Percentiles rank a stretch among this genome's conserved stretches.
These are phyloP conservation scores for Apus apus DNA, from an alignment of 2,113 vertebrate genomes.

Conservation along the genomic window DNA sequence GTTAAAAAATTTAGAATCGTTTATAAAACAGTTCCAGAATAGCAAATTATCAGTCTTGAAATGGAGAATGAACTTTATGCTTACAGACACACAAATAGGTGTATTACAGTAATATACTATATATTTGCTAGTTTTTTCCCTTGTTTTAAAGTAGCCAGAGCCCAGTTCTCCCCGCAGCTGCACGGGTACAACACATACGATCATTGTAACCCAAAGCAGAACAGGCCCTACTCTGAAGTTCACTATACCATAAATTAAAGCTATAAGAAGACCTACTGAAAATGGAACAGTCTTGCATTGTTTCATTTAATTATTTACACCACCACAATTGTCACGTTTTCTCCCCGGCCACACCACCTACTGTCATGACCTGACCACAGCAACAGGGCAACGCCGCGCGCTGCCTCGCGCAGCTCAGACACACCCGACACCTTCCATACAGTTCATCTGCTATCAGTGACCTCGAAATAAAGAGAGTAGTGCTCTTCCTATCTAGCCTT, in stretches of 20 bases:
- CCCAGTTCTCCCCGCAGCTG: not conserved
- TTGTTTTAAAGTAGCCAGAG: not conserved
- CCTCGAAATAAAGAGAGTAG: not conserved
- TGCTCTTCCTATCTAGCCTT: not conserved
- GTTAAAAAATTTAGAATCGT: conserved; percentile 60
- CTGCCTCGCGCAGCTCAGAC: not conserved
- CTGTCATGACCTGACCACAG: not conserved
- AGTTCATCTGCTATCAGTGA: not conserved
- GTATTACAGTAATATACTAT: not conserved
- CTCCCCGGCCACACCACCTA: not conserved
- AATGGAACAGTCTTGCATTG: not conserved
- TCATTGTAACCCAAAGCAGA: not conserved
- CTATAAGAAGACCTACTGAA: not conserved
- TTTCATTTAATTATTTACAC: not conserved
- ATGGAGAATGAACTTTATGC: not conserved
- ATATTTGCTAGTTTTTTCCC: not conserved
- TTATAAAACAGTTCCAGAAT: conserved; percentile 52
- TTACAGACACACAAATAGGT: not conserved
- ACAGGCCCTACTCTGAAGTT: not conserved
- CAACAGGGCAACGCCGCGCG: not conserved
- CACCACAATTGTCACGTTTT: not conserved
- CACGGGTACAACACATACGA: not conserved
- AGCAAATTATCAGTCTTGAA: conserved; percentile 15
- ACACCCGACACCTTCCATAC: not conserved
- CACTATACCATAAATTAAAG: not conserved